phyloP scores from a whole-genome alignment of 2,888 invertebrate species.

The Tipula unca region DNA sequence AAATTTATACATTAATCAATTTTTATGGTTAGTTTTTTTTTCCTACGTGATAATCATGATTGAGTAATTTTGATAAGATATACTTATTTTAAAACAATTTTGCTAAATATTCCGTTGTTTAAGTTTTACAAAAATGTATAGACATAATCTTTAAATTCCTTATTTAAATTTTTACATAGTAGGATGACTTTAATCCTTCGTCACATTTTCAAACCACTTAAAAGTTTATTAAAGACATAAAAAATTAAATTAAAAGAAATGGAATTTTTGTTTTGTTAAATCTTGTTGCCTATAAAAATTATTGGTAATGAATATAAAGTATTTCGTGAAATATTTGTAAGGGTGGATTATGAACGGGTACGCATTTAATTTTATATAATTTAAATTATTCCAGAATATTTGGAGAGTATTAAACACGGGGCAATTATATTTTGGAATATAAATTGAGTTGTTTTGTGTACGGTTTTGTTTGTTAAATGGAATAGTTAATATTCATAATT shows the following conservation, averaged over 20 bases:
- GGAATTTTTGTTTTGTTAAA: neutral
- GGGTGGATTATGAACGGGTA: neutral
- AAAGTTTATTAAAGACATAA: neutral
- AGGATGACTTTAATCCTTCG: neutral
- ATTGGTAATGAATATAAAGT: neutral
- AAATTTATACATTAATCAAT: neutral
- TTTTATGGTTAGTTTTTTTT: neutral
- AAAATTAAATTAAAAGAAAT: neutral
- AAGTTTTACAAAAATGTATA: neutral
- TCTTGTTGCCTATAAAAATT: neutral
- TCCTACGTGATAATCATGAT: neutral
- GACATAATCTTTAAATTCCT: neutral
- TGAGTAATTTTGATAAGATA: neutral
- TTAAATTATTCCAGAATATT: neutral
- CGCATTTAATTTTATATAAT: neutral
- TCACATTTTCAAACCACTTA: neutral
- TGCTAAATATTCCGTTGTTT: neutral
- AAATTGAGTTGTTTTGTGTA: neutral
- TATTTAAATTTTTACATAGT: neutral
- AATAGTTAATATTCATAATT: too few species aligned
- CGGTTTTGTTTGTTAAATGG: too few species aligned
- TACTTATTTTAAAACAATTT: neutral
- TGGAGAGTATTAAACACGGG: neutral
- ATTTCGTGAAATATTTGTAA: neutral
- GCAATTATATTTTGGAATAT: neutral